A percentile compares a stretch with the other conserved stretches of the same genome.
These are phyloP conservation scores for Branchellion lobata DNA, from an alignment of 2,888 invertebrate genomes.

Conservation along the genomic window DNA sequence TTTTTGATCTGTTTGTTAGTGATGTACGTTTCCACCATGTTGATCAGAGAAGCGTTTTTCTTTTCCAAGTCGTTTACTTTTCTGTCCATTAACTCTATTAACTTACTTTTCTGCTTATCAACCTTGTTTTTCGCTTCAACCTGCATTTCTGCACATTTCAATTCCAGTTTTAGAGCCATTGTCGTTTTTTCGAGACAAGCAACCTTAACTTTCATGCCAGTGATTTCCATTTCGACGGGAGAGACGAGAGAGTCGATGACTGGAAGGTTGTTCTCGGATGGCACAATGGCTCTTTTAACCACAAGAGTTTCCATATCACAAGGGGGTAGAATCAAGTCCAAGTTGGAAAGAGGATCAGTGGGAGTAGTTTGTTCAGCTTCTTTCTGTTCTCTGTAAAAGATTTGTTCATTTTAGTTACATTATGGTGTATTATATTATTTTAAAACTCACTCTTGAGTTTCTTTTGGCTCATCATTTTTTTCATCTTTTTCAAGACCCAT, in stretches of 20 bases:
- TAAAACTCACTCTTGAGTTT: constrained; percentile 13
- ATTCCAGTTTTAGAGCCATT: constrained; percentile 46
- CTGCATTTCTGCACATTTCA: constrained; percentile 45
- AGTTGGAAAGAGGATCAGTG: constrained; percentile 1
- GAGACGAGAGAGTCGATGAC: constrained; percentile 14
- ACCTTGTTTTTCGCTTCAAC: constrained; percentile 43
- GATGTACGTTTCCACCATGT: constrained; percentile 43
- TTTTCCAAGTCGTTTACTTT: constrained; percentile 44
- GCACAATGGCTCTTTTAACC: not conserved
- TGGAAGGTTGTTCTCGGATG: constrained; percentile 1
- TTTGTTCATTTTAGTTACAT: not conserved
- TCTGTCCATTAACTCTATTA: constrained; percentile 48
- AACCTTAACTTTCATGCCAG: constrained; percentile 47
- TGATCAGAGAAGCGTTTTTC: constrained; percentile 40
- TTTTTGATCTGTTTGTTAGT: constrained; percentile 45
- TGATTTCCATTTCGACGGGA: constrained; percentile 45
- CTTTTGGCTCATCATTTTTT: constrained; percentile 16
- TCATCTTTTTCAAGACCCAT: constrained; percentile 35
- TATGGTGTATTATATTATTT: no score
- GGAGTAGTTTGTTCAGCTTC: constrained; percentile 23
- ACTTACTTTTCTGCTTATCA: constrained; percentile 47
- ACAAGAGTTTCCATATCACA: constrained; percentile 38
- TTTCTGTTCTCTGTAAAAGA: not conserved
- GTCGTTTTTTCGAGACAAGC: constrained; percentile 45
- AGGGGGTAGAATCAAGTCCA: constrained; percentile 37